Evolutionary conservation across 2,888 invertebrate genomes (phyloP).

Genomic region (Poecilobothrus nobilitatus): DNA sequence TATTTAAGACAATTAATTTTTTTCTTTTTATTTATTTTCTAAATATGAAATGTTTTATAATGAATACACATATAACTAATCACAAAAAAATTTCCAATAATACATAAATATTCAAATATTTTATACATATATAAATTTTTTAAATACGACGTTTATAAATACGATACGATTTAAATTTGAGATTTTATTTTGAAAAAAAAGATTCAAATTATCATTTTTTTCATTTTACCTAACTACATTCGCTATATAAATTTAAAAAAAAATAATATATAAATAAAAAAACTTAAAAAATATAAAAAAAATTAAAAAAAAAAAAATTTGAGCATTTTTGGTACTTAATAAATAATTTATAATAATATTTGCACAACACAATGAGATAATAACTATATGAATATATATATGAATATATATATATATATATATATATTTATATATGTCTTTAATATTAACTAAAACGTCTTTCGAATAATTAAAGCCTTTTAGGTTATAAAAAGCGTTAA

Average conservation of each 20-base stretch:
- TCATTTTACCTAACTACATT: background rate
- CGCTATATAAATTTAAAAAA: background rate
- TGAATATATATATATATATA: too few species aligned
- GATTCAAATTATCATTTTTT: background rate
- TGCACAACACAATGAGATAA: conserved; percentile 1
- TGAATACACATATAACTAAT: background rate
- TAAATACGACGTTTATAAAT: background rate
- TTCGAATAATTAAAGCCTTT: background rate
- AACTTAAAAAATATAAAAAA: background rate
- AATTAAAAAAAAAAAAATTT: background rate
- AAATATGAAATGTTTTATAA: background rate
- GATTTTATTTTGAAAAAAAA: background rate
- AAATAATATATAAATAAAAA: background rate
- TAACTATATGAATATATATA: background rate
- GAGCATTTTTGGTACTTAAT: background rate
- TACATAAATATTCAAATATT: background rate
- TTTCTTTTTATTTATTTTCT: background rate
- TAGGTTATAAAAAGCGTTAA: too few species aligned
- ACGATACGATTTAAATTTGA: background rate
- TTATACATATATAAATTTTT: background rate
- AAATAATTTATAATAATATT: background rate
- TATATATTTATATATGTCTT: too few species aligned
- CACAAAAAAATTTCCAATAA: background rate
- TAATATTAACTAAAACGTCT: background rate
- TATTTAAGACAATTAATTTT: too few species aligned